These are phyloP conservation scores for Cylindroiulus punctatus DNA, from an alignment of 2,888 invertebrate species.

Conservation along the genomic window DNA sequence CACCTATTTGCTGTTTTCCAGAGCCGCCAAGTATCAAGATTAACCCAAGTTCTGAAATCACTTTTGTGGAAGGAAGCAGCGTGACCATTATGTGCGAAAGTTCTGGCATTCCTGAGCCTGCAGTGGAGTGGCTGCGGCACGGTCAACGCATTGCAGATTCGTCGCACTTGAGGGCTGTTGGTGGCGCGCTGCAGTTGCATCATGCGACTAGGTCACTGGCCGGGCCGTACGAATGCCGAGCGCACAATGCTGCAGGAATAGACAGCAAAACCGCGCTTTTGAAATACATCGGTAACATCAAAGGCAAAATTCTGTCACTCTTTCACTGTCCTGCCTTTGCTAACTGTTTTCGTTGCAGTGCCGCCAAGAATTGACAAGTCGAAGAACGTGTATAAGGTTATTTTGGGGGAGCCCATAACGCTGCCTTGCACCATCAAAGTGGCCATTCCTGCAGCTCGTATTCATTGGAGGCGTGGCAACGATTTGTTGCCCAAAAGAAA, in stretches of 20 bases:
- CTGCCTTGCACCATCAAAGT: conserved; percentile 60
- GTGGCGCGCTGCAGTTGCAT: background rate
- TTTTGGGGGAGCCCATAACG: conserved; percentile 60
- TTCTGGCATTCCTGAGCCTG: conserved; percentile 64
- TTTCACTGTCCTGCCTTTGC: no score
- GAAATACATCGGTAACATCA: conserved; percentile 39
- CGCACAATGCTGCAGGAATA: conserved; percentile 73
- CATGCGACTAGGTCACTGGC: conserved; percentile 61
- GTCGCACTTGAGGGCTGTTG: background rate
- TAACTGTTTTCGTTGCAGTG: background rate
- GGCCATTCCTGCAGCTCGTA: conserved; percentile 62
- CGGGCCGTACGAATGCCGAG: conserved; percentile 73
- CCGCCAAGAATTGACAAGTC: conserved; percentile 29
- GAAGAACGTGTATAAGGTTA: background rate
- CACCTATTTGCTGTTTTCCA: conserved; percentile 36
- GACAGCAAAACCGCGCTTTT: conserved; percentile 3
- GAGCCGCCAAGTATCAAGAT: conserved; percentile 63
- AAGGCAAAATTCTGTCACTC: no score
- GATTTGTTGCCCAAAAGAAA: background rate
- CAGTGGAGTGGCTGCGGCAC: conserved; percentile 62
- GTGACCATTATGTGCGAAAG: conserved; percentile 63
- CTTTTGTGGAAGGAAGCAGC: conserved; percentile 61
- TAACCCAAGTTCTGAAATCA: conserved; percentile 61
- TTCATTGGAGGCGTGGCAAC: conserved; percentile 65
- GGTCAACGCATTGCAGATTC: conserved; percentile 57